Conservation (phyloP, 2,113 vertebrate genomes). For the Actinemys pallida region DNA sequence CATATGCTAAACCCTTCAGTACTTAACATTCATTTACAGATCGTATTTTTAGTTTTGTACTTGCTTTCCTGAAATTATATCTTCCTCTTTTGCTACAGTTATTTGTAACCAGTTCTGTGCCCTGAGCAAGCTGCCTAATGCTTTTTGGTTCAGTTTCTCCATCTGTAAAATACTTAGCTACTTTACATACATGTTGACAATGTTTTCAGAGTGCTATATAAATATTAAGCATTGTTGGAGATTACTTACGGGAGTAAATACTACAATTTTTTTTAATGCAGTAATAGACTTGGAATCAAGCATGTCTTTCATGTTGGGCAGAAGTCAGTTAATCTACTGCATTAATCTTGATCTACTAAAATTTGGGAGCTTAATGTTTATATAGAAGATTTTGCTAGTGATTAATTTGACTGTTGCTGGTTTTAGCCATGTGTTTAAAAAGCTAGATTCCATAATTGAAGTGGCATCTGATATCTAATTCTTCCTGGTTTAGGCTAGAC, state of each 20-base stretch:
- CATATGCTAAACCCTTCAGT: neutral
- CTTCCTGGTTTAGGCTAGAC: constrained; percentile 84
- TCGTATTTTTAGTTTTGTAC: neutral
- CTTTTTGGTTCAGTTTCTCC: neutral
- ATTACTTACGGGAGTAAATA: constrained; percentile 18
- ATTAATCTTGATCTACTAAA: constrained; percentile 18
- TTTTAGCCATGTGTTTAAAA: constrained; percentile 8
- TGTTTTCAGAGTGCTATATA: neutral
- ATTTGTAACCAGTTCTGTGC: neutral
- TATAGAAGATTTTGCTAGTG: constrained; percentile 34
- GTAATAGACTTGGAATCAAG: constrained; percentile 22
- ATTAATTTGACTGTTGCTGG: neutral
- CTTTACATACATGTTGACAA: neutral
- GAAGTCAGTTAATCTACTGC: constrained; percentile 27
- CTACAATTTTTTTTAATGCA: neutral
- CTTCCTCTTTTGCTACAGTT: neutral
- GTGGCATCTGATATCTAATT: constrained; percentile 58
- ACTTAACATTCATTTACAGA: neutral
- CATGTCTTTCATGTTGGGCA: neutral
- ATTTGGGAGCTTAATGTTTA: constrained; percentile 26
- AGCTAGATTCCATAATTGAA: constrained; percentile 26
- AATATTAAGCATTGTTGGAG: neutral
- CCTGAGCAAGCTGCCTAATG: neutral
- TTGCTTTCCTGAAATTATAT: neutral
- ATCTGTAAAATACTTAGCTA: neutral